Conservation (phyloP, 2,797 vertebrate genomes). For the Alosa sapidissima region DNA sequence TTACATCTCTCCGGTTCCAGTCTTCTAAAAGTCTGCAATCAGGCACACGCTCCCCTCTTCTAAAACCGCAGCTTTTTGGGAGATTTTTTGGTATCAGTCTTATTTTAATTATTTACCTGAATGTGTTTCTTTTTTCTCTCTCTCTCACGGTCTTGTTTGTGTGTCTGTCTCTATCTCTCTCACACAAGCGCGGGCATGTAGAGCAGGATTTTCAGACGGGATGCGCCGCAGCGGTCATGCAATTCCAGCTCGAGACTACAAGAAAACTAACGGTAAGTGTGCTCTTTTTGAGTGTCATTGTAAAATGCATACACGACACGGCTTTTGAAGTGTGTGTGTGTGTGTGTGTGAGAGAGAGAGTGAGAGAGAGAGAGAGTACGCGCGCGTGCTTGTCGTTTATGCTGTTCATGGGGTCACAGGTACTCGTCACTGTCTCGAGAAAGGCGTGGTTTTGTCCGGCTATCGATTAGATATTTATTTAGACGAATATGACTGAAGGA, state of each 20-base stretch:
- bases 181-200: constrained; percentile 49
- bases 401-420: constrained; percentile 75
- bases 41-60: constrained; percentile 77
- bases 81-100: constrained; percentile 68
- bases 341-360: constrained; percentile 29
- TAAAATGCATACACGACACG: constrained; percentile 29
- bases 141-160: constrained; percentile 62
- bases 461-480: constrained; percentile 72
- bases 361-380: constrained; percentile 41
- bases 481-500: constrained; percentile 21
- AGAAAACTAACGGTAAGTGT: constrained; percentile 72
- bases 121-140: constrained; percentile 63
- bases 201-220: constrained; percentile 63
- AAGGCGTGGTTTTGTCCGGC: constrained; percentile 80
- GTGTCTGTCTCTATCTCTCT: constrained; percentile 65
- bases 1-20: constrained; percentile 87
- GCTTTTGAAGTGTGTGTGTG: constrained; percentile 23
- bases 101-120: constrained; percentile 80
- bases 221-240: constrained; percentile 57
- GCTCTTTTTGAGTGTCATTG: constrained; percentile 53
- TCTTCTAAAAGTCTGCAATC: constrained; percentile 85
- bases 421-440: constrained; percentile 78
- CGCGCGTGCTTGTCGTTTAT: constrained; percentile 53
- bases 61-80: constrained; percentile 72
- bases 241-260: constrained; percentile 60